Conservation (phyloP, 2,888 invertebrate species). For the Eustalomyia histrio region DNA sequence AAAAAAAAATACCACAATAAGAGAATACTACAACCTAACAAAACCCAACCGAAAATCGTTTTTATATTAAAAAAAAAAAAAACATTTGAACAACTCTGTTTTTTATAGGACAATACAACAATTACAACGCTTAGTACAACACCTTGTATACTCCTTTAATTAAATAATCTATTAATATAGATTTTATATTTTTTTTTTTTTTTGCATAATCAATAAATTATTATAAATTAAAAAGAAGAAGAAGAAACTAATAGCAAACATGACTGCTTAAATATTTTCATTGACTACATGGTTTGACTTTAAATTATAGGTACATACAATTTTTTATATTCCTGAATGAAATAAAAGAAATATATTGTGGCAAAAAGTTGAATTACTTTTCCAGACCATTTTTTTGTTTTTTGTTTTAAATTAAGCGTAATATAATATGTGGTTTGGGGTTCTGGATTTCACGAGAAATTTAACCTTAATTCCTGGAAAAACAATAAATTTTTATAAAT, state of each 20-base stretch:
- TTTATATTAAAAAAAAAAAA: too few species aligned
- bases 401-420: constrained; percentile 18
- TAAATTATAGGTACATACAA: constrained; percentile 32
- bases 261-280: constrained; percentile 34
- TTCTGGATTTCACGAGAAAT: too few species aligned
- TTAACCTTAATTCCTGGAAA: too few species aligned
- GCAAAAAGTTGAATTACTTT: background rate
- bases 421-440: too few species aligned
- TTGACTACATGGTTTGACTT: constrained; percentile 31
- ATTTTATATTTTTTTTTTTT: constrained; percentile 36
- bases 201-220: background rate
- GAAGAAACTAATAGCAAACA: constrained; percentile 32
- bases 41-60: too few species aligned
- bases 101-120: too few species aligned
- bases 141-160: too few species aligned
- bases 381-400: constrained; percentile 1
- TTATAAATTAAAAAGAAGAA: background rate
- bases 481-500: too few species aligned
- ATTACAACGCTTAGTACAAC: too few species aligned
- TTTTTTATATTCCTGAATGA: constrained; percentile 1
- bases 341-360: background rate
- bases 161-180: constrained; percentile 62
- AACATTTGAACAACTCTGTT: too few species aligned
- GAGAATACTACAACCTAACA: too few species aligned
- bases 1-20: too few species aligned